Percentiles rank a stretch among this genome's conserved stretches.
Conservation (phyloP, 2,113 vertebrate genomes). For the Scomber scombrus region DNA sequence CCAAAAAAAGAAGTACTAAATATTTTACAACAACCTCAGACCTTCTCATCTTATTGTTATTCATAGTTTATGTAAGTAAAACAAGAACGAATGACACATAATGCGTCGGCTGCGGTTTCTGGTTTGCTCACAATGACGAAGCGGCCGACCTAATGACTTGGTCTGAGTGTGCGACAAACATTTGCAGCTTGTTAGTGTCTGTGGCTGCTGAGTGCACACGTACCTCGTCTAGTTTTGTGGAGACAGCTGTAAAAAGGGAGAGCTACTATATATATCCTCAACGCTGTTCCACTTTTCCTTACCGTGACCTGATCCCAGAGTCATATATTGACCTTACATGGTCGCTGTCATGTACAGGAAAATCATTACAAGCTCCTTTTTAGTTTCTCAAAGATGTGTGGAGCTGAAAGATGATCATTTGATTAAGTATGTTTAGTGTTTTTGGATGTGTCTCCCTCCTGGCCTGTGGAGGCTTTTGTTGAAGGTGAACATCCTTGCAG, state of each 20-base stretch:
- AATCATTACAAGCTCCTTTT: constrained; percentile 23
- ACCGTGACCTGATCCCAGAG: constrained; percentile 41
- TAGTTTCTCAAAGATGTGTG: constrained; percentile 4
- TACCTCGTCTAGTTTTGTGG: constrained; percentile 25
- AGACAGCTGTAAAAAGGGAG: constrained; percentile 58
- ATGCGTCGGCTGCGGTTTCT: constrained; percentile 31
- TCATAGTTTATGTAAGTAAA: constrained; percentile 8
- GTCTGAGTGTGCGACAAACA: constrained; percentile 15
- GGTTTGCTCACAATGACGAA: constrained; percentile 29
- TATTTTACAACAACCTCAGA: not conserved
- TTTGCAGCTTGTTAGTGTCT: constrained; percentile 20
- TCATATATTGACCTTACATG: constrained; percentile 36
- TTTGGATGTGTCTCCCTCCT: not conserved
- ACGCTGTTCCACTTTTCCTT: constrained; percentile 34
- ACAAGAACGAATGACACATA: constrained; percentile 16
- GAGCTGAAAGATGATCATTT: constrained; percentile 1
- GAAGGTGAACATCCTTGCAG: constrained; percentile 17
- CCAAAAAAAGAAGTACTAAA: not conserved
- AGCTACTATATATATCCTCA: constrained; percentile 56
- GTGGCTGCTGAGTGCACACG: not conserved
- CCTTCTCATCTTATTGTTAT: not conserved
- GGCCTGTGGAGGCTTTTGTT: constrained; percentile 5
- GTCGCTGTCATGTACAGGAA: constrained; percentile 12
- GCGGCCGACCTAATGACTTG: constrained; percentile 21
- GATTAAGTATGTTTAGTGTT: not conserved